Evolutionary conservation across 2,113 vertebrate genomes (phyloP), one percentile per base, ranked within the genome.

Genomic region (Ailuropoda melanoleuca): DNA sequence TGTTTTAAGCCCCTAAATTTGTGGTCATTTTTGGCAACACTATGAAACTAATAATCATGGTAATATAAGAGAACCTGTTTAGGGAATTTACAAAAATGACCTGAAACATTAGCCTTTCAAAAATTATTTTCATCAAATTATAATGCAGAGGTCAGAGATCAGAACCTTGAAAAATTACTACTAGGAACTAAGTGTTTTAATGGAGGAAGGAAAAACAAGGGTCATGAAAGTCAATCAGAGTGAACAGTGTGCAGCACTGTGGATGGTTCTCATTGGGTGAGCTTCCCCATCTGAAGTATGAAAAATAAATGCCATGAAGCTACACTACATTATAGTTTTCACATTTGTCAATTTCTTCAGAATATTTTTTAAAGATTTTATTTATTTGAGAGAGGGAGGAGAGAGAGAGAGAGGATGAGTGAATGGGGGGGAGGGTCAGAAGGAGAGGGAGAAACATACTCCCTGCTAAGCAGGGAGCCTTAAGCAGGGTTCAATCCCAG

Each of bases 1-100:
- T 89, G n/a, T 43, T 82, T 86, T 55, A 83, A 83, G 31, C 11
- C 6, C 83, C 6, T 84, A 31, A 31, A 93, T 56, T 78, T 93
- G 60, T 29, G 9, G 2, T 43, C 15, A 58, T 50, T 64, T 62
- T 82, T 23, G 24, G 6, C 1, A 68, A 55, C 8, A 70, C 23
- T 82, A 60, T 19, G 3, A 48, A 92, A 75, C 29, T 50, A 39
- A 37, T 26, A 56, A 19, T 62, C 17, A 53, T 18, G 11, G 31
- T 6, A 58, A 50, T 92, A 14, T 53, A 56, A 72, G 9, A 84
- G 4, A 31, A 19, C 1, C 4, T 72, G 14, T 55, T 60, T 37
- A 68, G 24, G 7, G 6, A 2, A 82, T 43, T 70, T 80, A 12
- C 4, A 90, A 74, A 96, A 43, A 72, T 90, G 0, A 31, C 8